Base-by-base conservation (phyloP, 2,113 vertebrate species). In the Nesoenas mayeri region DNA sequence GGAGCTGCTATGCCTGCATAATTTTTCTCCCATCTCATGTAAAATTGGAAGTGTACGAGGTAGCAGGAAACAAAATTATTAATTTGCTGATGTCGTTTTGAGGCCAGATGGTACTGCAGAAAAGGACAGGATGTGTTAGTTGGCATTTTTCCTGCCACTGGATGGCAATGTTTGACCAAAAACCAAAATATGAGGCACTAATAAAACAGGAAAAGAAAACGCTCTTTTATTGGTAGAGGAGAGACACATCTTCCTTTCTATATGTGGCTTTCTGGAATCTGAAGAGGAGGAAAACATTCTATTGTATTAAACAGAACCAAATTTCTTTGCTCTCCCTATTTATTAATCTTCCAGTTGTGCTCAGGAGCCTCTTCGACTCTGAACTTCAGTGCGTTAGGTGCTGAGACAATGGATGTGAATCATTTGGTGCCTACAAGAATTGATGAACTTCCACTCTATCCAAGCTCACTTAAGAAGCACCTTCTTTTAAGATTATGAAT, bases 141-240 rank as follows among this genome's bases (percentile, higher is more conserved):
- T 56, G 75, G 40, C 47, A 28, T 29, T 87, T 48, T 40, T 93
- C 21, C 17, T 57, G 72, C 96, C 97, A 93, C 93, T 92, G 92
- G 97, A 93, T 97, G 97, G 97, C 97, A 95, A 85, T 96, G 19
- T 97, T 95, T 77, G 93, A 93, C 74, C 67, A 57, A 42, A 89
- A 91, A 84, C 21, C 48, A 24, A 24, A 21, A 11, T 9, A 5
- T 2, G 57, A 18, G 28, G 31, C 5, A 69, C 20, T 44, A 13
- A 13, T 44, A 19, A 50, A 77, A 12, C 29, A 8, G 48, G 42
- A 56, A 61, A 25, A 8, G 1, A 7, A 32, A 31, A 50, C 10
- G 19, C 14, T 47, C n/a, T 38, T 42, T 25, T 78, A 7, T 4
- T 61, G 31, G 24, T 53, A 69, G 54, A 36, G 69, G 24, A 85